These are phyloP conservation scores for Drosophila lowei DNA, from an alignment of 1,140 invertebrate species.

Conservation along the genomic window DNA sequence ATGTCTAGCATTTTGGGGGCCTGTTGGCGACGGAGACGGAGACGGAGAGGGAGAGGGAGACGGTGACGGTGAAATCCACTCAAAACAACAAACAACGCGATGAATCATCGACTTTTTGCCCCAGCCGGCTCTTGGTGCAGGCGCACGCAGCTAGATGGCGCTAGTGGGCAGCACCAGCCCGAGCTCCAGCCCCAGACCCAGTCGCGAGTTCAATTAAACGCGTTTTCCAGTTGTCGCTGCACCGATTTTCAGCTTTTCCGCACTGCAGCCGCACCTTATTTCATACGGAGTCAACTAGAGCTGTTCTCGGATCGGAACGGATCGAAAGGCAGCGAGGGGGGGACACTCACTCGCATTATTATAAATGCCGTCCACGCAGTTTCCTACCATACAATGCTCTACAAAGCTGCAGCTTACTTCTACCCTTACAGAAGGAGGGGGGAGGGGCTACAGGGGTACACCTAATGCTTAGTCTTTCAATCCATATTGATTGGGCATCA, in stretches of 20 bases:
- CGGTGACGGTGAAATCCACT: conserved; percentile 47
- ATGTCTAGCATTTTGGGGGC: conserved; percentile 65
- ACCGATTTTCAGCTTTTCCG: conserved; percentile 59
- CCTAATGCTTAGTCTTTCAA: neutral
- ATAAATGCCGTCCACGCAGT: conserved; percentile 81
- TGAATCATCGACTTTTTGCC: conserved; percentile 72
- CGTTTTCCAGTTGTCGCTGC: conserved; percentile 58
- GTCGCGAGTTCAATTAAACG: conserved; percentile 70
- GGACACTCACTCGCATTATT: conserved; percentile 57
- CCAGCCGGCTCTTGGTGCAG: conserved; percentile 61
- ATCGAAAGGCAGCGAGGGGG: neutral
- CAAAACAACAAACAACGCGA: conserved; percentile 73
- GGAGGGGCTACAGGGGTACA: too few relatives aligned
- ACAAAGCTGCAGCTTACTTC: conserved; percentile 55
- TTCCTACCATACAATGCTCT: conserved; percentile 58
- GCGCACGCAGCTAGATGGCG: conserved; percentile 76
- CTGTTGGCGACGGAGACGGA: neutral
- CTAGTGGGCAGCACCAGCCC: conserved; percentile 63
- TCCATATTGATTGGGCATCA: too few relatives aligned
- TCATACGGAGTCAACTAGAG: conserved; percentile 47
- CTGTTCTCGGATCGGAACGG: neutral
- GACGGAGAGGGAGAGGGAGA: conserved; percentile 6
- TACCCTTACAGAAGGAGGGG: conserved; percentile 3
- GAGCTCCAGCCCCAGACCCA: neutral
- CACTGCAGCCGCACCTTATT: conserved; percentile 75